A percentile compares a stretch with the other conserved stretches of the same genome.
Conservation (phyloP, 2,113 vertebrate genomes). For the Brachyhypopomus gauderio region DNA sequence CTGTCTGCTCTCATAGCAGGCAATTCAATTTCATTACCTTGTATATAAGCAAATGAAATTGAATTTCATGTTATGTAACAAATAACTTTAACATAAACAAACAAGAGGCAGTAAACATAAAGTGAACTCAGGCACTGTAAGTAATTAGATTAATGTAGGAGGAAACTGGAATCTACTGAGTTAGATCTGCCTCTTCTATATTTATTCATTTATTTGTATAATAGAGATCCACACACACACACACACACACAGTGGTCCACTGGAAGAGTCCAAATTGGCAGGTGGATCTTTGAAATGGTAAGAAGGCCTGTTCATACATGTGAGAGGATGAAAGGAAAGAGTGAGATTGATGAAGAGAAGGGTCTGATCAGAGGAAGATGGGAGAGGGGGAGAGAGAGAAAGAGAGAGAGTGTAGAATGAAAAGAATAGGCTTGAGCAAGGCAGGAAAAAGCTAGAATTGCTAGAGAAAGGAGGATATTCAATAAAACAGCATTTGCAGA, state of each 20-base stretch:
- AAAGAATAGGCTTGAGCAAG: background rate
- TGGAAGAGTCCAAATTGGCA: constrained; percentile 31
- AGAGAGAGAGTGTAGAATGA: background rate
- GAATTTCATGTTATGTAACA: no score
- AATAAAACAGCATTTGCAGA: no score
- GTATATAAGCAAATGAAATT: no score
- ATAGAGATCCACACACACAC: background rate
- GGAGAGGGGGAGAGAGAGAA: background rate
- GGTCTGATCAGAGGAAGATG: background rate
- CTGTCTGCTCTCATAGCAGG: no score
- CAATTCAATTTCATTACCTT: no score
- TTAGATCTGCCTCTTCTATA: background rate
- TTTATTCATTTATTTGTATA: background rate
- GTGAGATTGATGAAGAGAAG: constrained; percentile 1
- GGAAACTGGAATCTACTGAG: background rate
- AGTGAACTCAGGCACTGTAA: constrained; percentile 19
- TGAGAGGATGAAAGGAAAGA: constrained; percentile 60
- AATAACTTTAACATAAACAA: no score
- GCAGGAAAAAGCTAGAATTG: no score
- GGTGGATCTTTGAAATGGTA: constrained; percentile 71
- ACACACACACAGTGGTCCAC: background rate
- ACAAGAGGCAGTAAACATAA: background rate
- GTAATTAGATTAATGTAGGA: constrained; percentile 14
- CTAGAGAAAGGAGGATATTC: background rate
- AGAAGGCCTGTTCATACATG: constrained; percentile 68